Conservation (phyloP, 2,797 vertebrate genomes). For the Chaunax sp. region DNA sequence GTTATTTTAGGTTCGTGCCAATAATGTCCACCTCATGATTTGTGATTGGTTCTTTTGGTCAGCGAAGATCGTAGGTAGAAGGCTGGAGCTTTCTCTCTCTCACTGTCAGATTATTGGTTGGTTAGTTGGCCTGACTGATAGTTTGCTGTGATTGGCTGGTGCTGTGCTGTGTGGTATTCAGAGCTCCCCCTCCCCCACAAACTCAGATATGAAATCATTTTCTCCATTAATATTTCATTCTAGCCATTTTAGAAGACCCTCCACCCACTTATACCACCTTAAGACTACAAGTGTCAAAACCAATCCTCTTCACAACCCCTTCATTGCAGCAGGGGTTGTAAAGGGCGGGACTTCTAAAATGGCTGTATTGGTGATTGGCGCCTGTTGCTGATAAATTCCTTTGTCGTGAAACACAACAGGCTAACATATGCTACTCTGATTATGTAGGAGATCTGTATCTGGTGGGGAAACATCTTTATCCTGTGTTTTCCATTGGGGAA, state of each 20-base stretch:
- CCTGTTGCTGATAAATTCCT: slow-evolving; percentile 34
- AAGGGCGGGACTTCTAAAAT: slow-evolving; percentile 42
- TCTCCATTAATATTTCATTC: slow-evolving; percentile 10
- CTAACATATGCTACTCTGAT: slow-evolving; percentile 39
- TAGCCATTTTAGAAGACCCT: slow-evolving; percentile 39
- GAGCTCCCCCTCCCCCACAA: slow-evolving; percentile 27
- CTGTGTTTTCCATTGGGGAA: slow-evolving; percentile 60
- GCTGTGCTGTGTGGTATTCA: slow-evolving; percentile 42
- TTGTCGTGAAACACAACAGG: slow-evolving; percentile 21
- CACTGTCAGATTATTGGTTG: slow-evolving; percentile 47
- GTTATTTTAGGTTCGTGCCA: slow-evolving; percentile 34
- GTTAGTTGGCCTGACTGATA: slow-evolving; percentile 31
- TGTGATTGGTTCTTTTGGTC: slow-evolving; percentile 44
- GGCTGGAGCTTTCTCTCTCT: slow-evolving; percentile 28
- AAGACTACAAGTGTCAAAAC: slow-evolving; percentile 41
- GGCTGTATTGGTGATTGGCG: slow-evolving; percentile 24
- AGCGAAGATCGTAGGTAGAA: slow-evolving; percentile 36
- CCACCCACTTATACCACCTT: slow-evolving; percentile 29
- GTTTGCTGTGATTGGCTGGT: slow-evolving; percentile 60
- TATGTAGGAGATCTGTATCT: slow-evolving; percentile 58
- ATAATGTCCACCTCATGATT: slow-evolving; percentile 4
- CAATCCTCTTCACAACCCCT: slow-evolving; percentile 40
- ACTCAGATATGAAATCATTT: slow-evolving; percentile 45
- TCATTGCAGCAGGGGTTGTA: slow-evolving; percentile 33
- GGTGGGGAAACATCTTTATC: slow-evolving; percentile 56